Evolutionary conservation across 2,797 vertebrate species (phyloP).

Genomic region (Gila robusta): DNA sequence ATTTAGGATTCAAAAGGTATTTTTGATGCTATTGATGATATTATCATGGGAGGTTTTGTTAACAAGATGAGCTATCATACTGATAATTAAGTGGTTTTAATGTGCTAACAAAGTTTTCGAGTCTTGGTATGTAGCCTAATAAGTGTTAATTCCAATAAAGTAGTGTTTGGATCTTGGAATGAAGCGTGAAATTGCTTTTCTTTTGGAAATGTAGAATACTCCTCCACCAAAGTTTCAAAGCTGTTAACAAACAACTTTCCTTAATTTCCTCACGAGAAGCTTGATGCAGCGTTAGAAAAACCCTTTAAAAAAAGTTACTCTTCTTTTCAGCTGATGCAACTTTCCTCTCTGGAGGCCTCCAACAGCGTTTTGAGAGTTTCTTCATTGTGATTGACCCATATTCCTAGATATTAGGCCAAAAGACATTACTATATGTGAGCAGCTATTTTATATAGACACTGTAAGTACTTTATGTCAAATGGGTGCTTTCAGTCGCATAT

Average conservation of each 20-base stretch:
- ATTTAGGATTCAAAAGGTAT: slow-evolving; percentile 2
- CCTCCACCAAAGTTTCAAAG: slow-evolving; percentile 12
- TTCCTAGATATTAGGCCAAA: slow-evolving; percentile 13
- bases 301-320: not conserved
- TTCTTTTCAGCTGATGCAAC: slow-evolving; percentile 7
- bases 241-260: not conserved
- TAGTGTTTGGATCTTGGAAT: slow-evolving; percentile 26
- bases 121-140: slow-evolving; percentile 16
- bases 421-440: slow-evolving; percentile 18
- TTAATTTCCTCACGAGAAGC: not conserved
- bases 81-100: slow-evolving; percentile 30
- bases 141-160: slow-evolving; percentile 31
- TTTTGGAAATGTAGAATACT: slow-evolving; percentile 26
- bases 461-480: slow-evolving; percentile 30
- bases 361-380: not conserved
- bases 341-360: slow-evolving; percentile 5
- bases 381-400: slow-evolving; percentile 5
- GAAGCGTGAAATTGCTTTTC: slow-evolving; percentile 50
- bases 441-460: slow-evolving; percentile 31
- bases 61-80: not conserved
- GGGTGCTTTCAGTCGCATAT: slow-evolving; percentile 33
- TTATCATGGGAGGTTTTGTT: not conserved
- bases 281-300: not conserved
- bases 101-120: not conserved
- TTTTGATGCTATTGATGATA: not conserved